Evolutionary conservation across 2,888 invertebrate genomes (phyloP).

Genomic region (Temnothorax unifasciatus): DNA sequence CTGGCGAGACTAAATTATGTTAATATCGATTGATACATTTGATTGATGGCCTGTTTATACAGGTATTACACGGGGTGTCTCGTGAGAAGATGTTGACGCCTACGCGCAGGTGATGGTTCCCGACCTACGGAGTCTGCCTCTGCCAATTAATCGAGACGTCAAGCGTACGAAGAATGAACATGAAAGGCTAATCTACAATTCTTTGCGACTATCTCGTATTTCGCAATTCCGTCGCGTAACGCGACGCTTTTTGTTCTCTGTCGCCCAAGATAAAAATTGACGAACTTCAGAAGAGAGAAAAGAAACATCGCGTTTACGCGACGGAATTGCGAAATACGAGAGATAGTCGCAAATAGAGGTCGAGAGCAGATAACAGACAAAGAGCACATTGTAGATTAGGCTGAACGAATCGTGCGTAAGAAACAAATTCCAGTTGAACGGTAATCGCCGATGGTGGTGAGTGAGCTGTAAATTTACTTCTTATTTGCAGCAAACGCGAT

Average conservation of each 20-base stretch:
- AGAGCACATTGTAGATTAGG: no score
- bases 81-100: background rate
- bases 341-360: no score
- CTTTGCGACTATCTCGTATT: no score
- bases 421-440: background rate
- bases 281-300: no score
- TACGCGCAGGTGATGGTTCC: background rate
- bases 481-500: constrained; percentile 12
- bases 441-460: background rate
- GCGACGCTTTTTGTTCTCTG: no score
- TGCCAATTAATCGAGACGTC: constrained; percentile 10
- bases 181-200: no score
- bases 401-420: background rate
- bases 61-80: constrained; percentile 28
- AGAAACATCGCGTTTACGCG: no score
- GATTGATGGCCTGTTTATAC: constrained; percentile 52
- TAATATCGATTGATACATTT: constrained; percentile 48
- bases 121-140: background rate
- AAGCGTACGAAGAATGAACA: background rate
- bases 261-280: no score
- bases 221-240: no score
- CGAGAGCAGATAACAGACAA: no score
- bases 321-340: no score
- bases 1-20: background rate
- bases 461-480: background rate